A percentile compares a stretch with the other conserved stretches of the same genome.
phyloP scores from a whole-genome alignment of 2,888 invertebrate genomes.

The Drosophila setosimentum region DNA sequence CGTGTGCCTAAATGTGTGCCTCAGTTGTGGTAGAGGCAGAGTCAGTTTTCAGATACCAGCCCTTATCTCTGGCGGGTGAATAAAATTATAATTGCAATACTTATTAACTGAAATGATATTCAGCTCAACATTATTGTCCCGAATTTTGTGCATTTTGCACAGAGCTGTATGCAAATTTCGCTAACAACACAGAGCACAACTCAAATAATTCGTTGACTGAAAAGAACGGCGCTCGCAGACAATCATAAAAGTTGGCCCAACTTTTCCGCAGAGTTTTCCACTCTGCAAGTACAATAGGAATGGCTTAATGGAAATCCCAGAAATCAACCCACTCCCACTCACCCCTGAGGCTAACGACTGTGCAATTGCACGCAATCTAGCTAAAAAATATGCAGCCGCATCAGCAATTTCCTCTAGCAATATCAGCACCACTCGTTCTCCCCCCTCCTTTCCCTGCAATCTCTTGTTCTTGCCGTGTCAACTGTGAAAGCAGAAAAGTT shows the following conservation, averaged over 20 bases:
- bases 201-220: not conserved
- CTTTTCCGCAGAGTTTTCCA: conserved; percentile 22
- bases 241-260: conserved; percentile 8
- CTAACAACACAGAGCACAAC: not conserved
- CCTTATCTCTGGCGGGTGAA: not conserved
- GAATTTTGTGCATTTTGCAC: not conserved
- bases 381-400: conserved; percentile 28
- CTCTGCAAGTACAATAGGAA: conserved; percentile 8
- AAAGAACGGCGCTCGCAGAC: not conserved
- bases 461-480: conserved; percentile 10
- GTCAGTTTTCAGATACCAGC: not conserved
- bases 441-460: accelerated
- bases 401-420: conserved; percentile 26
- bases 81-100: not conserved
- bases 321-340: conserved; percentile 5
- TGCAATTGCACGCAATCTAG: conserved; percentile 15
- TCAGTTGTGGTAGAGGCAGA: not conserved
- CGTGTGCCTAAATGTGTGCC: not conserved
- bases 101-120: not conserved
- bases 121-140: not conserved
- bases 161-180: not conserved
- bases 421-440: conserved; percentile 20
- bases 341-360: not conserved
- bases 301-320: conserved; percentile 2
- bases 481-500: conserved; percentile 45